Base-by-base conservation (phyloP, 2,113 vertebrate species). In the Coracopsis vasa region DNA sequence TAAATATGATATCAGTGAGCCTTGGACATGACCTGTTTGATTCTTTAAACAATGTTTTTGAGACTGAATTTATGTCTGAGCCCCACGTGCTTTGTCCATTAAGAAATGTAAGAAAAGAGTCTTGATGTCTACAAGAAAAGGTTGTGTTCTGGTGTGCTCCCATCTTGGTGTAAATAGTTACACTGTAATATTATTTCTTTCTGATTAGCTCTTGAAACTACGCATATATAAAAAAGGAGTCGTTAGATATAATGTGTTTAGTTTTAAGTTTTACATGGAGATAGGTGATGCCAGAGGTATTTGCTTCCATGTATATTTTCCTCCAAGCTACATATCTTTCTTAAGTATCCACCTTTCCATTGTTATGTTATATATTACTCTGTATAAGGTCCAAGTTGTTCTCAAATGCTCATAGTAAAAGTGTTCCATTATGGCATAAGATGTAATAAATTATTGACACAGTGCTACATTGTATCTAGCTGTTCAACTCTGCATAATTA, bases 381-480 rank as follows among this genome's bases (percentile, higher is more conserved):
- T 97, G 88, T 96, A 69, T 96, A 95, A 94, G 91, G 92, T 94
- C 80, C 93, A 92, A 88, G 65, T 77, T 97, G 95, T 89, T 92
- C 62, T 96, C 93, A 93, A 96, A 50, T 82, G 96, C 66, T 96
- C 44, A 42, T 97, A 92, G 96, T 84, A 89, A 64, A 96, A 94
- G 44, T 45, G 86, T 79, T 96, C 70, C 79, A 27, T 95, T 94
- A 91, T 27, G 77, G 80, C 54, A 78, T 93, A 90, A 95, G 69
- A 67, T 96, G 94, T 97, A 97, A 91, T 97, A 97, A 97, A 93
- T 97, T 97, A 97, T 97, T 97, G 97, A 95, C 83, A 96, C 82
- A 95, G 70, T 88, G 86, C 83, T 95, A 73, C 74, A 70, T 61
- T 92, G 91, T 96, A 90, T 91, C 72, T 88, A 89, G 88, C 51